These are phyloP conservation scores for Microctenopoma lineatum DNA, from an alignment of 2,797 vertebrate species.

Conservation along the genomic window DNA sequence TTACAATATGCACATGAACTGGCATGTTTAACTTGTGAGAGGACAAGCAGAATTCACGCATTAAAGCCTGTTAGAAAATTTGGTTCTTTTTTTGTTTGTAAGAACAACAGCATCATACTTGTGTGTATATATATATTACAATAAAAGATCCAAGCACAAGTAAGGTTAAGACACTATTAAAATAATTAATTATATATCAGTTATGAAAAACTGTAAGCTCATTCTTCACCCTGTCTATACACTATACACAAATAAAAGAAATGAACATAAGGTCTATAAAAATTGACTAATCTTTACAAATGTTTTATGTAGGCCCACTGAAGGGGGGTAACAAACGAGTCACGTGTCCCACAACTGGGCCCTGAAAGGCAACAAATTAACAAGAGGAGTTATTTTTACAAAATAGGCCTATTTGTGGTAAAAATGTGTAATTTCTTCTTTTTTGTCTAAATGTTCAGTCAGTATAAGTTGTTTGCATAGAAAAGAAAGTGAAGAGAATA, in stretches of 20 bases:
- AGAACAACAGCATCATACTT: not conserved
- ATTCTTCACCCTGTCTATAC: not conserved
- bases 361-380: too few relatives aligned
- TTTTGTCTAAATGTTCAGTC: too few relatives aligned
- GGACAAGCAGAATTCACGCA: not conserved
- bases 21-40: not conserved
- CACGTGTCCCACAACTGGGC: too few relatives aligned
- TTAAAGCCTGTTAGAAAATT: not conserved
- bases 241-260: not conserved
- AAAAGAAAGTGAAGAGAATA: too few relatives aligned
- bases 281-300: not conserved
- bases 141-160: not conserved
- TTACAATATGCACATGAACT: not conserved
- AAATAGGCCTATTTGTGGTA: too few relatives aligned
- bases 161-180: not conserved
- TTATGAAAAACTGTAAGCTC: not conserved
- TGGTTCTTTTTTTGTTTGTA: not conserved
- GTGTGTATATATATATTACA: not conserved
- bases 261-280: too few relatives aligned
- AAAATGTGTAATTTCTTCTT: too few relatives aligned
- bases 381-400: too few relatives aligned
- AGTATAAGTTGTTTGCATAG: too few relatives aligned
- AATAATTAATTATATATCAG: not conserved
- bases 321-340: too few relatives aligned
- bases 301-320: not conserved